Conservation (phyloP, 2,113 vertebrate genomes). For the Sphaerodactylus townsendi region DNA sequence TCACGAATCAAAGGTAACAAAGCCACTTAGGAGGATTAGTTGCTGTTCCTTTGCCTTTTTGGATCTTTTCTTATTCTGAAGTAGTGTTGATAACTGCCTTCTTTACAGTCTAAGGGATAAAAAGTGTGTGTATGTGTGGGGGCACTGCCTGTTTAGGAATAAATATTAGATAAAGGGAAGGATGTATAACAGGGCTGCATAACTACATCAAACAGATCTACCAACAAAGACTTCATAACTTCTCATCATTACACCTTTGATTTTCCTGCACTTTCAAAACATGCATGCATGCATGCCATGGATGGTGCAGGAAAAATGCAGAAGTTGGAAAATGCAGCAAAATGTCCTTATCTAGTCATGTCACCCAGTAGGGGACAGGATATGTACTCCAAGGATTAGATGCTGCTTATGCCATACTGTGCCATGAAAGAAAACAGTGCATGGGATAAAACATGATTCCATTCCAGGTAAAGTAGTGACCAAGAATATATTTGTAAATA, state of each 20-base stretch:
- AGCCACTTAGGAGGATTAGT: constrained; percentile 24
- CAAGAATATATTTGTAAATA: background rate
- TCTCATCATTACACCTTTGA: background rate
- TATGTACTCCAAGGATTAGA: background rate
- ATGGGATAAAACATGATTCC: background rate
- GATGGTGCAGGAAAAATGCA: background rate
- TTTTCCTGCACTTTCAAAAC: background rate
- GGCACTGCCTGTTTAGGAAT: background rate
- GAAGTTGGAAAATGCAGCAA: background rate
- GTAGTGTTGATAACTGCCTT: background rate
- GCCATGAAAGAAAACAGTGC: background rate
- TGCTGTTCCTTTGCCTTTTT: constrained; percentile 28
- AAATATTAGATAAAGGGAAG: background rate
- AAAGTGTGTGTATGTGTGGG: background rate
- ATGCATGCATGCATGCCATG: background rate
- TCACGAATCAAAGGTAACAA: constrained; percentile 27
- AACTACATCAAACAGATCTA: background rate
- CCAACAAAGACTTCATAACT: background rate
- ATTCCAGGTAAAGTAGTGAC: background rate
- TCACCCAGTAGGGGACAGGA: background rate
- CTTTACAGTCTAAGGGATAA: background rate
- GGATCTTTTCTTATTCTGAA: constrained; percentile 26
- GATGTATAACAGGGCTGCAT: background rate
- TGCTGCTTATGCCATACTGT: background rate
- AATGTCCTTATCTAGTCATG: background rate